phyloP scores from a whole-genome alignment of 2,113 vertebrate genomes.

The Gracilinanus agilis region DNA sequence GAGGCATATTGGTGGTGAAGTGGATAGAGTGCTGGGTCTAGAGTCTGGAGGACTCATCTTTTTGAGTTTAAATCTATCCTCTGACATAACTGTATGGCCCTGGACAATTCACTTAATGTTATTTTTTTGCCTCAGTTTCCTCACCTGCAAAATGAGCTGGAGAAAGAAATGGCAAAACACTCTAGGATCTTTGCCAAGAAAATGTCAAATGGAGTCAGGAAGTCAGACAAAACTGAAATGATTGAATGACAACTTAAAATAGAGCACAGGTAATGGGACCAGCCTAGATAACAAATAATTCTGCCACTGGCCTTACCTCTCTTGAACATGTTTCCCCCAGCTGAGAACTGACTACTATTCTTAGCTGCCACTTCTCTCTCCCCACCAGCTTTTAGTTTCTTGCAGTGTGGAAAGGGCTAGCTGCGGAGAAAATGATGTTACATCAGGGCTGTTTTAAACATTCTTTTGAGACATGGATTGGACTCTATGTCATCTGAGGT shows the following conservation, averaged over 20 bases:
- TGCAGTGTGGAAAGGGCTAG: not conserved
- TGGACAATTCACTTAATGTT: too few species aligned
- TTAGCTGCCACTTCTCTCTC: not conserved
- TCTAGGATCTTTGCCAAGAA: too few species aligned
- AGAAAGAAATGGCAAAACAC: too few species aligned
- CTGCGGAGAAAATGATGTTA: not conserved
- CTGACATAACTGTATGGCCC: too few species aligned
- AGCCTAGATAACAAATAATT: not conserved
- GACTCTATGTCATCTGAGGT: not conserved
- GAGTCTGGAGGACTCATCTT: too few species aligned
- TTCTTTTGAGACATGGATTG: not conserved
- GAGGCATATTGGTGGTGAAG: too few species aligned
- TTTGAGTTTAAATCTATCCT: too few species aligned
- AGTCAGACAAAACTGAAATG: not conserved
- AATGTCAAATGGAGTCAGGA: not conserved
- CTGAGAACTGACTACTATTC: not conserved
- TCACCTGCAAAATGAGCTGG: too few species aligned
- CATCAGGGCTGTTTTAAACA: not conserved
- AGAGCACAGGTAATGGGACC: not conserved
- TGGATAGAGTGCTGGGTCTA: too few species aligned
- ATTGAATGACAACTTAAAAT: not conserved
- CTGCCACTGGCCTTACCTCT: not conserved
- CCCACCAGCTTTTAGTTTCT: not conserved
- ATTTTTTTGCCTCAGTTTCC: too few species aligned
- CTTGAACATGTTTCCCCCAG: not conserved